Conservation (phyloP, 2,888 invertebrate species). For the Theodoxus fluviatilis region DNA sequence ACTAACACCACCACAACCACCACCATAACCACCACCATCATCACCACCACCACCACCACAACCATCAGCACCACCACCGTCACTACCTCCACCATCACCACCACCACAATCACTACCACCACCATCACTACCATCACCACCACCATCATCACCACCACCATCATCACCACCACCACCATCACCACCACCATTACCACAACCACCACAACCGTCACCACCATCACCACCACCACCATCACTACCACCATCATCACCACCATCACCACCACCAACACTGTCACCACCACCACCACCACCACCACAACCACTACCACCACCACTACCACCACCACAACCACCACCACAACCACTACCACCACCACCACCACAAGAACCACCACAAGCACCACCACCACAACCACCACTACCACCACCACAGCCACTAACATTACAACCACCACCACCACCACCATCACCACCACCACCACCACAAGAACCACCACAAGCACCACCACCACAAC, state of each 20-base stretch:
- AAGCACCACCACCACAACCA: constrained; percentile 5
- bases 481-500: not conserved
- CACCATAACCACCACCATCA: too few species aligned
- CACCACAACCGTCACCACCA: not conserved
- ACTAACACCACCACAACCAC: too few species aligned
- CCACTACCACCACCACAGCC: constrained; percentile 5
- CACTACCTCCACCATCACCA: too few species aligned
- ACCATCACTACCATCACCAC: too few species aligned
- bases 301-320: not conserved
- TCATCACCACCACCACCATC: constrained; percentile 9
- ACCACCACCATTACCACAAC: not conserved
- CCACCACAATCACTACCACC: too few species aligned
- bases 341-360: not conserved
- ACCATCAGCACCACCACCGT: too few species aligned
- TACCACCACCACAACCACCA: not conserved
- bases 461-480: not conserved
- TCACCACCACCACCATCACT: not conserved
- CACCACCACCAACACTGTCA: not conserved
- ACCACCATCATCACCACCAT: constrained; percentile 10
- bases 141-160: constrained; percentile 11
- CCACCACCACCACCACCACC: not conserved
- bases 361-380: too few species aligned
- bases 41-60: too few species aligned
- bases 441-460: not conserved
- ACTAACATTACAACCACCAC: not conserved